Percentiles rank a stretch among this genome's conserved stretches.
These are phyloP conservation scores for Littorina saxatilis DNA, from an alignment of 1,140 invertebrate genomes.

Conservation along the genomic window DNA sequence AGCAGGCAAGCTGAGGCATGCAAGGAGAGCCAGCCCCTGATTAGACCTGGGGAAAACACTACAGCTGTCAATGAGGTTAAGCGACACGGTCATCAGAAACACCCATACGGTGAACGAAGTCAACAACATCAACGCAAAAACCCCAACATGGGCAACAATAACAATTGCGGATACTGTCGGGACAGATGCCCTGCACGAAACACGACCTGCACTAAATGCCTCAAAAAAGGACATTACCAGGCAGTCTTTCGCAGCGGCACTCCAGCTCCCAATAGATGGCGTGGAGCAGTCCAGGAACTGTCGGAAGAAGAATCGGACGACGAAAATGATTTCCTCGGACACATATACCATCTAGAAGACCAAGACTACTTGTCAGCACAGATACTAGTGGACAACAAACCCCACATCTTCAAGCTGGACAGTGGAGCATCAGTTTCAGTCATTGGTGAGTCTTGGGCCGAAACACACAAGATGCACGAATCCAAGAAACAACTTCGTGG, in stretches of 20 bases:
- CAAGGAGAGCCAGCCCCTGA: background rate
- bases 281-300: background rate
- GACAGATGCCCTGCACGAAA: background rate
- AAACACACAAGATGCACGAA: background rate
- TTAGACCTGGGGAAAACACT: background rate
- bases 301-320: slow-evolving; percentile 2
- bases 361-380: background rate
- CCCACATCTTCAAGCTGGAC: background rate
- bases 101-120: background rate
- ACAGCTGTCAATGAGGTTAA: too few relatives aligned
- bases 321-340: background rate
- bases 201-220: background rate
- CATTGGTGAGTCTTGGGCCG: background rate
- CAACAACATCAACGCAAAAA: background rate
- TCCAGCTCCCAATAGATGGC: too few relatives aligned
- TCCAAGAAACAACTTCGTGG: background rate
- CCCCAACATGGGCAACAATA: background rate
- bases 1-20: background rate
- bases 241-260: background rate
- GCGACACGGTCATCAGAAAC: too few relatives aligned
- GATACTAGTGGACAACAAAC: background rate
- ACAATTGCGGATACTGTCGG: background rate
- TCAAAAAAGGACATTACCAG: background rate
- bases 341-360: background rate
- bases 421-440: slow-evolving; percentile 4